Evolutionary conservation across 1,140 invertebrate genomes (phyloP), one percentile per base, ranked within the genome.

Genomic region (Panulirus ornatus): DNA sequence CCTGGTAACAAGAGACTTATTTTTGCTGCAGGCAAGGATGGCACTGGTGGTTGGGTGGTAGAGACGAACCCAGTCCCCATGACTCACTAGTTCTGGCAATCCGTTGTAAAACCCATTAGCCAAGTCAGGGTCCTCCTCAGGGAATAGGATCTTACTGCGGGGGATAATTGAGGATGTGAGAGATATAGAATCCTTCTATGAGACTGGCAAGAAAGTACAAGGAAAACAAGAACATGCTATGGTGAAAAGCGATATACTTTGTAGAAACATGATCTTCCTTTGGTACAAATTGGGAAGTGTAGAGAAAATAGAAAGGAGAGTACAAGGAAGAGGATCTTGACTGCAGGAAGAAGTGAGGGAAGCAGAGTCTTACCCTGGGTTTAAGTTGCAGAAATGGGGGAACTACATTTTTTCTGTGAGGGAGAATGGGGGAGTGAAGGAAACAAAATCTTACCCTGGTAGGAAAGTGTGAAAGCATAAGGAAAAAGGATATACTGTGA

Each of bases 121-220:
- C 47, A 38, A 38, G 27, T 91, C 91, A 22, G 87, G 91, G 73
- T 91, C 91, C 0, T 91, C 91, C 42, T 91, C 91, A 6, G 82
- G 81, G 73, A 89, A 91, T 9, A 82, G 87, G 0, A 91, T 9
- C 22, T 85, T 76, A 58, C 91, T 91, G 87, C 27, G 19, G 16
- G 30, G 36, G 19, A 27, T 1, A 11, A 66, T 1, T 30, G 11
- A 58, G 78, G 30, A 58, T 9, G 19, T 2, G 19, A 19, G 58
- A 30, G 58, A 3, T 66, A 66, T 30, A 30, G n/a, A n/a, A n/a
- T n/a, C n/a, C n/a, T n/a, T n/a, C 22, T 11, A 22, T 11, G 22
- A 58, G 22, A 58, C 11, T 11, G 11, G 51, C 22, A 22, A 58
- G 11, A 22, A 22, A 58, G 51, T 11, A 58, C 51, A 58, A 58